phyloP scores from a whole-genome alignment of 2,113 vertebrate species.

The Anhinga anhinga region DNA sequence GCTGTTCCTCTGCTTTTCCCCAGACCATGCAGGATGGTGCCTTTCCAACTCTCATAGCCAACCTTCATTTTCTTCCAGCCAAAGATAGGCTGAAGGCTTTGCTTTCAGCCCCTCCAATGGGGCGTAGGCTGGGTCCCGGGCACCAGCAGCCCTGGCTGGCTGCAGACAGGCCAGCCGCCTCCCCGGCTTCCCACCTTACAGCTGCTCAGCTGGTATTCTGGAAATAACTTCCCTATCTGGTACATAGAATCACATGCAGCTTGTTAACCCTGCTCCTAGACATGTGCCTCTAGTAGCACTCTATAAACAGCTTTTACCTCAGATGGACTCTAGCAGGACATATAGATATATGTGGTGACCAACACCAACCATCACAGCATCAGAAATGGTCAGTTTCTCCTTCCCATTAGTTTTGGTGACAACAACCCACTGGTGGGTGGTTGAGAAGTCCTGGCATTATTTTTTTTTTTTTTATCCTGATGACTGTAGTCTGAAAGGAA shows the following conservation, averaged over 20 bases:
- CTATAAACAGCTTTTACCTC: conserved; percentile 67
- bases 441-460: conserved; percentile 70
- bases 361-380: conserved; percentile 80
- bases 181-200: not conserved
- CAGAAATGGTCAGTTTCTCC: conserved; percentile 73
- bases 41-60: not conserved
- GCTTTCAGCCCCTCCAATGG: not conserved
- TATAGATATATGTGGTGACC: conserved; percentile 71
- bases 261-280: not conserved
- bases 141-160: not conserved
- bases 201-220: not conserved
- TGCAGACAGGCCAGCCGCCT: not conserved
- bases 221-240: not conserved
- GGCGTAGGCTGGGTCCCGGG: not conserved
- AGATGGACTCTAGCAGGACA: conserved; percentile 72
- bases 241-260: not conserved
- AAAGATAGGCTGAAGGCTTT: not conserved
- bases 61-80: not conserved
- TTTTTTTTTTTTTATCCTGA: conserved; percentile 34
- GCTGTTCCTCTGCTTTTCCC: not conserved
- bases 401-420: conserved; percentile 63
- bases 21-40: not conserved
- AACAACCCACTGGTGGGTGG: conserved; percentile 80
- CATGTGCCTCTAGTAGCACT: not conserved
- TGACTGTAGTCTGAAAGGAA: conserved; percentile 76